Conservation (phyloP, 2,888 invertebrate species). For the Polia nebulosa region DNA sequence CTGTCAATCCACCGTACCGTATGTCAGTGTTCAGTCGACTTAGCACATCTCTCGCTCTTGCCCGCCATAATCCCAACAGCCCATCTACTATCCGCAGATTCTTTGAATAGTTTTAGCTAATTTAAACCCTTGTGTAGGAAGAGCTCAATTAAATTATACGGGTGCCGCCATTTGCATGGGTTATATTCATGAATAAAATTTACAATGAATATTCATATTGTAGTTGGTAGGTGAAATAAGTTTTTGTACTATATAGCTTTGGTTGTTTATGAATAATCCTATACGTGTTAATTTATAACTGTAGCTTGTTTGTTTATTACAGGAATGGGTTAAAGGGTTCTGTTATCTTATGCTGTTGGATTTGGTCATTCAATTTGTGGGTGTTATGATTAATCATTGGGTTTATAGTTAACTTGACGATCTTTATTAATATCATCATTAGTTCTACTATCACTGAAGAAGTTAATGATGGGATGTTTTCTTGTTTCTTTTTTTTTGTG, state of each 20-base stretch:
- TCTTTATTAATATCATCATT: neutral
- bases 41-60: conserved; percentile 32
- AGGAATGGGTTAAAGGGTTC: neutral
- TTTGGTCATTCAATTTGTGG: conserved; percentile 14
- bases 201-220: conserved; percentile 63
- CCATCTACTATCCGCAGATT: conserved; percentile 60
- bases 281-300: conserved; percentile 46
- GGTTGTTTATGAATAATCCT: conserved; percentile 55
- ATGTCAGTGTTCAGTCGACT: conserved; percentile 25
- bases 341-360: conserved; percentile 3
- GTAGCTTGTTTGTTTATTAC: conserved; percentile 40
- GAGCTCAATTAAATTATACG: conserved; percentile 71
- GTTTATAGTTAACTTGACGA: neutral
- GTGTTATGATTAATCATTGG: neutral
- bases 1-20: conserved; percentile 10
- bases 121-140: conserved; percentile 65
- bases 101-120: conserved; percentile 74
- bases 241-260: conserved; percentile 51
- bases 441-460: neutral
- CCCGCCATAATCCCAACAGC: conserved; percentile 38
- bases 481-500: neutral
- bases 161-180: conserved; percentile 61
- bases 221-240: conserved; percentile 58
- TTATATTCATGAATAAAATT: conserved; percentile 64
- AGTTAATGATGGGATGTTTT: neutral